phyloP scores from a whole-genome alignment of 2,888 invertebrate species.

The Drosophila incognita region DNA sequence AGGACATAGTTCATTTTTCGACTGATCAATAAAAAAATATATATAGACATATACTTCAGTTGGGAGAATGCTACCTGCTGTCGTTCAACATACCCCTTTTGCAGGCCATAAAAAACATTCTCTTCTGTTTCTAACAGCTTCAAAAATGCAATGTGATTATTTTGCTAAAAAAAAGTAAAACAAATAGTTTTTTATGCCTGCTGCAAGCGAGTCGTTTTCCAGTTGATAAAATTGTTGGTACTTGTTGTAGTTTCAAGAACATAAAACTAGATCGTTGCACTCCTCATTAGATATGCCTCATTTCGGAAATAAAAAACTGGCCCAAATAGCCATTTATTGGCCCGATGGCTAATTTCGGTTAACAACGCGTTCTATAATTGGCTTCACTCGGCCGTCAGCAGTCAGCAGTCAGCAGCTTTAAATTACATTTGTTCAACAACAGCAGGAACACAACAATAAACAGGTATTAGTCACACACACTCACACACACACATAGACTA shows the following conservation, averaged over 20 bases:
- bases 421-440: constrained; percentile 50
- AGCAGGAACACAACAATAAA: constrained; percentile 57
- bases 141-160: constrained; percentile 75
- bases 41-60: background rate
- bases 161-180: constrained; percentile 22
- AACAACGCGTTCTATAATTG: constrained; percentile 19
- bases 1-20: background rate
- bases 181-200: background rate
- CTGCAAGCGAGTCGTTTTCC: constrained; percentile 21
- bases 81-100: background rate
- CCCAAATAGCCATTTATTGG: background rate
- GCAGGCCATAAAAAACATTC: constrained; percentile 5
- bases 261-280: constrained; percentile 27
- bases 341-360: constrained; percentile 8
- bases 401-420: constrained; percentile 46
- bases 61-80: too few relatives aligned
- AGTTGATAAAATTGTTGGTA: constrained; percentile 44
- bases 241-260: constrained; percentile 13
- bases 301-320: background rate
- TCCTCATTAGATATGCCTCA: constrained; percentile 4
- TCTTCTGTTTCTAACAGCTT: constrained; percentile 53
- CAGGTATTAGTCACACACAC: constrained; percentile 65
- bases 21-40: background rate
- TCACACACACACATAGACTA: background rate
- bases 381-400: background rate